Conservation (phyloP, 1,140 invertebrate genomes). For the Papilio machaon region DNA sequence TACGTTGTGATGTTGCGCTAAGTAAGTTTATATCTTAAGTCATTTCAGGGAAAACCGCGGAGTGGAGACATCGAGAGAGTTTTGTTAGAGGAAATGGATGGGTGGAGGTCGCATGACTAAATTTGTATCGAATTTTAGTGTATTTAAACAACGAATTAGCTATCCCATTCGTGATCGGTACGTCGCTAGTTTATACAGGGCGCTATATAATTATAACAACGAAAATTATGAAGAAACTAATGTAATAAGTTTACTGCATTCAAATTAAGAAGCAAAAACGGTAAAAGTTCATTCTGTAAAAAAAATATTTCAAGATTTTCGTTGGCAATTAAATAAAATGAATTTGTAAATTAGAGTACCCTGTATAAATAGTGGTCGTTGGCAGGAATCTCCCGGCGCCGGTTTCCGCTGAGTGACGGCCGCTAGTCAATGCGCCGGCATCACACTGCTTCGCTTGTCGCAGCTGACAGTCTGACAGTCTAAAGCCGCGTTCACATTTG, state of each 20-base stretch:
- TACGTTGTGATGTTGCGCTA: conserved; percentile 73
- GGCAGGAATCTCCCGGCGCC: conserved; percentile 59
- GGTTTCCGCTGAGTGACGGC: conserved; percentile 64
- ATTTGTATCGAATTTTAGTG: conserved; percentile 43
- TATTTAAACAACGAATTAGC: conserved; percentile 62
- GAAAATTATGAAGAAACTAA: background rate
- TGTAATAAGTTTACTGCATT: too few relatives aligned
- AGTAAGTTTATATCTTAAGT: conserved; percentile 67
- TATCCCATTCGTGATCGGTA: conserved; percentile 45
- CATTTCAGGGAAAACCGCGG: conserved; percentile 62
- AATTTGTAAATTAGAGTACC: background rate
- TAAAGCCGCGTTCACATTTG: too few relatives aligned
- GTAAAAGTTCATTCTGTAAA: too few relatives aligned
- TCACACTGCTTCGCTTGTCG: conserved; percentile 54
- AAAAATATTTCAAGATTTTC: background rate
- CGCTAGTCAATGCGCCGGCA: conserved; percentile 75
- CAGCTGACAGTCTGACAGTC: background rate
- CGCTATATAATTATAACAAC: background rate
- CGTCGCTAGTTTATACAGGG: conserved; percentile 47
- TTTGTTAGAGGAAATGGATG: conserved; percentile 30
- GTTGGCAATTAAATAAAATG: too few relatives aligned
- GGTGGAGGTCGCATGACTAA: background rate
- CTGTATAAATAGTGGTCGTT: conserved; percentile 46
- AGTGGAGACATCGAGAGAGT: conserved; percentile 36
- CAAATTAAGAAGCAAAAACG: too few relatives aligned